Evolutionary conservation across 2,797 vertebrate species (phyloP).

Genomic region (Pempheris klunzingeri): DNA sequence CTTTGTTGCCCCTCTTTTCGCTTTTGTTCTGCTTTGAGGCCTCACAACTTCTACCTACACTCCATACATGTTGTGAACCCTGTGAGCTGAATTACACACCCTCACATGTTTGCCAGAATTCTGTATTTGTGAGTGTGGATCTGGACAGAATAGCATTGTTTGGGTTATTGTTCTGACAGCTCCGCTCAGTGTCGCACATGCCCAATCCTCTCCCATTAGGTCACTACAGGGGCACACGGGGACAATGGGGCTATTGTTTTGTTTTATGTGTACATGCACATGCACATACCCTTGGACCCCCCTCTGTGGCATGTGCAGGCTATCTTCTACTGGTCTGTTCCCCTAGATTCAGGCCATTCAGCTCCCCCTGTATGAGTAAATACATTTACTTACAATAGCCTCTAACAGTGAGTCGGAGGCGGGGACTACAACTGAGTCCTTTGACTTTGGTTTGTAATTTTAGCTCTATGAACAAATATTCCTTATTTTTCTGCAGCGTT

Average conservation of each 20-base stretch:
- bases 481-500: neutral
- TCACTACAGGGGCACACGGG: constrained; percentile 51
- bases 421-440: neutral
- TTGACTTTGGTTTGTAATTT: neutral
- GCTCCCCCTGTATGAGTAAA: constrained; percentile 38
- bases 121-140: constrained; percentile 19
- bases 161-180: constrained; percentile 36
- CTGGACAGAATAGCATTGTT: constrained; percentile 46
- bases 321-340: constrained; percentile 30
- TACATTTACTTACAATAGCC: constrained; percentile 31
- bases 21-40: constrained; percentile 61
- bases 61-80: constrained; percentile 39
- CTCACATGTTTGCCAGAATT: constrained; percentile 42
- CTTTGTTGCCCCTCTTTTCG: constrained; percentile 59
- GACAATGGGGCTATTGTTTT: constrained; percentile 77
- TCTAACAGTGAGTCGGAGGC: neutral
- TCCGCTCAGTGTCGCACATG: constrained; percentile 44
- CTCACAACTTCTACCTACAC: constrained; percentile 42
- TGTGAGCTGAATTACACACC: constrained; percentile 5
- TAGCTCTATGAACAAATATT: neutral
- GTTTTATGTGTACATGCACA: constrained; percentile 21
- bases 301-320: constrained; percentile 32
- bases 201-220: constrained; percentile 53
- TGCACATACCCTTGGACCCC: constrained; percentile 19
- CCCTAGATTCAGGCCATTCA: constrained; percentile 42